phyloP scores from a whole-genome alignment of 2,888 invertebrate species.

The Drosophila ustulata region DNA sequence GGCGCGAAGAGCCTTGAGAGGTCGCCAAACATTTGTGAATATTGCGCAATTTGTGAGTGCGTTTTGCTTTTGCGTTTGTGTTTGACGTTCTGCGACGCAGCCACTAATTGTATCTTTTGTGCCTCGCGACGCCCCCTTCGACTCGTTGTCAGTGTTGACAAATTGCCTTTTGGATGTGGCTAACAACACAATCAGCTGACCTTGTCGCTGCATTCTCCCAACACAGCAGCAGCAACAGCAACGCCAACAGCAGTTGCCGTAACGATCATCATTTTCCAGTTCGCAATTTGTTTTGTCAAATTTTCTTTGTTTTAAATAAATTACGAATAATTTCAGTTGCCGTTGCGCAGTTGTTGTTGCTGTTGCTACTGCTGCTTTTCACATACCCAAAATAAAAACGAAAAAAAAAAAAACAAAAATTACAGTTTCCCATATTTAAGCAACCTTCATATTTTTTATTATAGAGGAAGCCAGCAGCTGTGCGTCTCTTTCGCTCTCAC shows the following conservation, averaged over 20 bases:
- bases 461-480: conserved; percentile 20
- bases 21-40: conserved; percentile 30
- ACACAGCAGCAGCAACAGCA: conserved; percentile 26
- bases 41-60: conserved; percentile 50
- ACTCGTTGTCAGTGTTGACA: conserved; percentile 58
- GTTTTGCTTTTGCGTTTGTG: conserved; percentile 1
- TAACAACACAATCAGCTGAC: conserved; percentile 54
- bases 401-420: conserved; percentile 32
- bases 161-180: conserved; percentile 57
- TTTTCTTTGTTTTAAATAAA: conserved; percentile 73
- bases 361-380: not conserved
- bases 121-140: conserved; percentile 6
- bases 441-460: conserved; percentile 53
- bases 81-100: conserved; percentile 25
- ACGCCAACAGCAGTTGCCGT: conserved; percentile 15
- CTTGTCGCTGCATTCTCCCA: conserved; percentile 64
- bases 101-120: conserved; percentile 30
- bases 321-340: conserved; percentile 58
- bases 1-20: conserved; percentile 35
- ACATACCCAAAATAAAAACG: conserved; percentile 5
- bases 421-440: conserved; percentile 69
- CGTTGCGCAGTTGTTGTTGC: conserved; percentile 9
- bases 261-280: conserved; percentile 64
- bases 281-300: conserved; percentile 66
- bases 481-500: not conserved